Evolutionary conservation across 2,797 vertebrate genomes (phyloP).

Genomic region (Gymnothorax javanicus): DNA sequence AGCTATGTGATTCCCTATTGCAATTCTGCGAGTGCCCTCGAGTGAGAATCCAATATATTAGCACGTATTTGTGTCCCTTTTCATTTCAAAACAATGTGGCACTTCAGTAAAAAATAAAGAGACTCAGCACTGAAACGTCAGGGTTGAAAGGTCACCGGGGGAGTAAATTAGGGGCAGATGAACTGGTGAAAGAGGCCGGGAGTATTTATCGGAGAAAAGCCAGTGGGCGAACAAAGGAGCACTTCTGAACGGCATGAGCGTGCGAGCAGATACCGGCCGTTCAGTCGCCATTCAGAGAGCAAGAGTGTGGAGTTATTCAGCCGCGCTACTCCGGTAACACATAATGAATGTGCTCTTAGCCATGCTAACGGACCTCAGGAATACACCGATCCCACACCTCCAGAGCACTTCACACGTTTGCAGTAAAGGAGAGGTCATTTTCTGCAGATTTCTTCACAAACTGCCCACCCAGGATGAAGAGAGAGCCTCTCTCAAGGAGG

Average conservation of each 20-base stretch:
- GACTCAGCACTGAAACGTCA: conserved; percentile 78
- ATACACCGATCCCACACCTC: background rate
- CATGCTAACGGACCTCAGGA: background rate
- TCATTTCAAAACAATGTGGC: conserved; percentile 75
- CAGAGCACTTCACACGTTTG: conserved; percentile 5
- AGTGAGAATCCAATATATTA: conserved; percentile 68
- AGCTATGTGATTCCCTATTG: conserved; percentile 65
- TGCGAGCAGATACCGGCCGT: background rate
- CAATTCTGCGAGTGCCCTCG: conserved; percentile 61
- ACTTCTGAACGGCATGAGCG: conserved; percentile 29
- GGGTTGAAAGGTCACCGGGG: conserved; percentile 84
- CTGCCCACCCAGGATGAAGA: conserved; percentile 7
- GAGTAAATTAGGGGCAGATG: conserved; percentile 97
- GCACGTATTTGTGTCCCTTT: conserved; percentile 71
- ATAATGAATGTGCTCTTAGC: conserved; percentile 23
- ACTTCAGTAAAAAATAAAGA: conserved; percentile 72
- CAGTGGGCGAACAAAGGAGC: conserved; percentile 44
- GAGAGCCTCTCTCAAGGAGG: background rate
- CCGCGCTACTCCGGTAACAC: background rate
- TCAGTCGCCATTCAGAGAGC: background rate
- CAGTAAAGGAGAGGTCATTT: background rate
- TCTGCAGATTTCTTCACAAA: background rate
- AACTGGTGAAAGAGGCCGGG: conserved; percentile 71
- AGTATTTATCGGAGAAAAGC: conserved; percentile 74
- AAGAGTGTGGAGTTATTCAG: background rate